Conservation (phyloP, 2,797 vertebrate species). For the Echeneis naucrates region DNA sequence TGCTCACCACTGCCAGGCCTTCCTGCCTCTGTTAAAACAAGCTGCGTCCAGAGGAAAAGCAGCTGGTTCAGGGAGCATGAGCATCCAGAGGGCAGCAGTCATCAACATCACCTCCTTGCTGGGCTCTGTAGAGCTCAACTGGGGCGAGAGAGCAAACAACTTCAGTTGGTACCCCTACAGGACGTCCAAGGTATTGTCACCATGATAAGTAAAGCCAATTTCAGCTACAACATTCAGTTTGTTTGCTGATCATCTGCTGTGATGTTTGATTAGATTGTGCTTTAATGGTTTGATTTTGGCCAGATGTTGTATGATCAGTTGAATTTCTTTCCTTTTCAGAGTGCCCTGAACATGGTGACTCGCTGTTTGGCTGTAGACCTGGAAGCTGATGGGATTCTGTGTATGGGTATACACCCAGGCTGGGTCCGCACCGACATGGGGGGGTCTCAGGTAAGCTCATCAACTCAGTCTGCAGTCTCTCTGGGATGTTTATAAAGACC, state of each 20-base stretch:
- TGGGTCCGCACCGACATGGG: constrained; percentile 89
- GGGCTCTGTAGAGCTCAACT: constrained; percentile 81
- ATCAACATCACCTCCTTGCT: constrained; percentile 83
- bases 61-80: constrained; percentile 61
- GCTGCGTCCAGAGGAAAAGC: constrained; percentile 74
- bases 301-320: background rate
- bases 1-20: constrained; percentile 58
- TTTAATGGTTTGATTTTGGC: background rate
- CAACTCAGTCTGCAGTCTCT: background rate
- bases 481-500: background rate
- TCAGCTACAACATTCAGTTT: no score
- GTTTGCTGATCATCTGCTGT: background rate
- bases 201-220: background rate
- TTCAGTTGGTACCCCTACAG: constrained; percentile 85
- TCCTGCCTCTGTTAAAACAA: constrained; percentile 81
- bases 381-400: constrained; percentile 84
- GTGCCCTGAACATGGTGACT: constrained; percentile 86
- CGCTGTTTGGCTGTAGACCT: constrained; percentile 84
- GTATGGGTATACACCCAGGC: constrained; percentile 84
- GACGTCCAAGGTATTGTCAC: constrained; percentile 82
- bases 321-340: constrained; percentile 61
- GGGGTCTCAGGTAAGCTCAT: constrained; percentile 78
- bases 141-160: constrained; percentile 63
- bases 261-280: background rate
- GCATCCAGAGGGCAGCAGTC: constrained; percentile 83